A percentile compares a stretch with the other conserved stretches of the same genome.
phyloP scores from a whole-genome alignment of 92 coral and sea anemone genomes.

The Ricordea florida region DNA sequence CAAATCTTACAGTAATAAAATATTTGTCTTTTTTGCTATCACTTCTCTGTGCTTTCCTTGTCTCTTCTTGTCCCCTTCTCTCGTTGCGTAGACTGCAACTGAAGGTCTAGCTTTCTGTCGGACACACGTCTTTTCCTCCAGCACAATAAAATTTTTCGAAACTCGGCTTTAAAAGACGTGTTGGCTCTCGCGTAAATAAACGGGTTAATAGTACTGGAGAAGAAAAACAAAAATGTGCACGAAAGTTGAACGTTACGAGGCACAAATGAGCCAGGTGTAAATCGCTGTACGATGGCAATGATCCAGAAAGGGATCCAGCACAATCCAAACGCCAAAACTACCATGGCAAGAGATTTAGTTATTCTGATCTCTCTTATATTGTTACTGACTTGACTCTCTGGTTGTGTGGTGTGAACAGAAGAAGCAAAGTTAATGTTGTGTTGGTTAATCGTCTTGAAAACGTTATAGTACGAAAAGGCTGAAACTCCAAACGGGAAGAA shows the following conservation, averaged over 20 bases:
- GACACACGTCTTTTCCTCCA: no score
- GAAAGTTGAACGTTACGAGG: background rate
- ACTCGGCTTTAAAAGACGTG: background rate
- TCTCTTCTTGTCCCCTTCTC: no score
- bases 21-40: no score
- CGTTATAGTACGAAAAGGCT: background rate
- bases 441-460: background rate
- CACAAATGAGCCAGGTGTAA: background rate
- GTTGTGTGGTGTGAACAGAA: background rate
- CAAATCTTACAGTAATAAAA: no score
- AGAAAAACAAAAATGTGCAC: background rate
- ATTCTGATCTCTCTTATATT: background rate
- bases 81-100: no score
- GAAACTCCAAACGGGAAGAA: background rate
- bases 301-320: slow-evolving; percentile 15
- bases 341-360: background rate
- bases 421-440: background rate
- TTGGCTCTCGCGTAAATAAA: slow-evolving; percentile 9
- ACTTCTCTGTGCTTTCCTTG: no score
- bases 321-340: background rate
- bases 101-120: no score
- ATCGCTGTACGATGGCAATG: background rate
- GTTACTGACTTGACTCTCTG: background rate
- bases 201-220: slow-evolving; percentile 7
- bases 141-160: background rate